Base-by-base conservation (phyloP, 1,140 invertebrate species). In the Nephotettix cincticeps region DNA sequence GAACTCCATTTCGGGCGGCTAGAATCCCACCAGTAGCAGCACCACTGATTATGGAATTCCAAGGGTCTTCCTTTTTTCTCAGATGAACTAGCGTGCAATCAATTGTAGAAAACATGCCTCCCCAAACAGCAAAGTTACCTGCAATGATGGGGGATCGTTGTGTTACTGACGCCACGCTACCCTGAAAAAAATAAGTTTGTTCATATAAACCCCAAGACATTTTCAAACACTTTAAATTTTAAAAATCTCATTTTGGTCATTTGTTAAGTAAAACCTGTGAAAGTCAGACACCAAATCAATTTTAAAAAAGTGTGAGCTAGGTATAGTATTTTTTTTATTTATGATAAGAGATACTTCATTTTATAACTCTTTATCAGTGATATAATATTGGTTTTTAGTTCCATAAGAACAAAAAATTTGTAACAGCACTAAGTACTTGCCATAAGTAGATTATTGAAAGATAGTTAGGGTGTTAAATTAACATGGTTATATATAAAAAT, bases 1-100 rank as follows among this genome's bases (percentile, higher is more conserved):
- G 91, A n/a, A 90, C 77, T 28, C 98, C 98, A 86, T 94, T 97
- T 87, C 98, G 88, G 11, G 97, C 93, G 32, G 97, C 93, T 72
- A 99, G 83, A 76, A 99, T 93, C 47, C 93, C 97, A 56, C 97
- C 97, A 51, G 97, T 99, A 0, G 93, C 86, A 11, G 95, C 96
- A 6, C 97, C 97, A 84, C 95, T 98, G 70, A 95, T 94, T 43
- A 99, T 99, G 0, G 96, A 98, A 82, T 96, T 99, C 95, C 95
- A 98, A 0, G 96, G 96, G 83, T 98, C 96, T 87, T 99, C 98
- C 79, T 99, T 99, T 81, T 97, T 93, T n/a, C 75, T 67, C 97
- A 99, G 85, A 79, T 97, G 94, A 17, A 98, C 94, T 72, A 99
- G 82, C 51, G 94, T 90, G 81, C 98, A 99, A 80, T 99, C 98